Conservation (phyloP, 2,113 vertebrate genomes). For the Rhinopomastus cyanomelas region DNA sequence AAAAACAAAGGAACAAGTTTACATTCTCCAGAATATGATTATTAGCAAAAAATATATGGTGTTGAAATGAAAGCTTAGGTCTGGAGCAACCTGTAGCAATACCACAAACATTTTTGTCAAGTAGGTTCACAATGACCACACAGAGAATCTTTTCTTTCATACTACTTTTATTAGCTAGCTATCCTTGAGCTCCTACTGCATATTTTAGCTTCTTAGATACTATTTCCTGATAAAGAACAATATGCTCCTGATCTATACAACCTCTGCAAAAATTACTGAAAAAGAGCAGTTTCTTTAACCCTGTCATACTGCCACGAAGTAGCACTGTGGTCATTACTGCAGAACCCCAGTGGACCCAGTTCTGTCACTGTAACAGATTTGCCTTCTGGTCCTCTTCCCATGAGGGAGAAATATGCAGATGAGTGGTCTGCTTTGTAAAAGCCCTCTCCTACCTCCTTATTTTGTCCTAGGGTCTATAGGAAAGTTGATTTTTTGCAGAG, state of each 20-base stretch:
- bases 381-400: slow-evolving; percentile 1
- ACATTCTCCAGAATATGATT: background rate
- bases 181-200: background rate
- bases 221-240: slow-evolving; percentile 31
- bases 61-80: background rate
- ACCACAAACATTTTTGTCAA: background rate
- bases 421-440: background rate
- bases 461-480: background rate
- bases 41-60: background rate
- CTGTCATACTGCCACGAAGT: rapidly evolving
- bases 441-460: background rate
- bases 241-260: slow-evolving; percentile 14
- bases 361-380: background rate
- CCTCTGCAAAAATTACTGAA: slow-evolving; percentile 7
- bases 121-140: background rate
- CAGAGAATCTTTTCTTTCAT: background rate
- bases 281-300: background rate
- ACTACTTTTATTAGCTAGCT: background rate
- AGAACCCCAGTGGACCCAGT: background rate
- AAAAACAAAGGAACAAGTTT: slow-evolving; percentile 3
- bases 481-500: background rate
- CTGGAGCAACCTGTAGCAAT: background rate
- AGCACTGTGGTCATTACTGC: background rate
- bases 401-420: slow-evolving; percentile 31
- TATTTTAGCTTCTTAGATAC: background rate